Conservation (phyloP, 2,797 vertebrate species). For the Sebastes glaucus region DNA sequence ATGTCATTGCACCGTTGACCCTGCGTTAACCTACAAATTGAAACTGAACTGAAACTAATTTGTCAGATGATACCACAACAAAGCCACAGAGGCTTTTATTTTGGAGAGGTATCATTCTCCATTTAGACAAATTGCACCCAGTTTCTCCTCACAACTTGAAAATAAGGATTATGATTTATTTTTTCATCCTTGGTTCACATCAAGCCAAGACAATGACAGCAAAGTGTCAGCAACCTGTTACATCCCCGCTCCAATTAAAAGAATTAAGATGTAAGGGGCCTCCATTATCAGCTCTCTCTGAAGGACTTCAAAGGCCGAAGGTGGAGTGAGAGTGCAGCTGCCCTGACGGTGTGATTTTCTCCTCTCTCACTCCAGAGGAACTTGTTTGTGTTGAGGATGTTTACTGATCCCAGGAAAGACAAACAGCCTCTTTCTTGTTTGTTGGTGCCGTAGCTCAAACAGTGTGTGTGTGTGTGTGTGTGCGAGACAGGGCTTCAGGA, state of each 20-base stretch:
- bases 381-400: constrained; percentile 86
- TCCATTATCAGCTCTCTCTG: constrained; percentile 80
- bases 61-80: not conserved
- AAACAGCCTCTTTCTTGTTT: constrained; percentile 82
- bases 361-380: constrained; percentile 76
- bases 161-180: not conserved
- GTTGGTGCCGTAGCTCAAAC: constrained; percentile 75
- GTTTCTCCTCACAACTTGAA: not conserved
- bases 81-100: not conserved
- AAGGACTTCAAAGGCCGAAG: constrained; percentile 80
- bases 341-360: constrained; percentile 82
- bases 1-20: too few relatives aligned
- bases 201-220: constrained; percentile 23
- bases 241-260: constrained; percentile 76
- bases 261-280: constrained; percentile 77
- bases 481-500: constrained; percentile 49
- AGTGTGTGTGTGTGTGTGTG: constrained; percentile 48
- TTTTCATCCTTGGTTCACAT: constrained; percentile 13
- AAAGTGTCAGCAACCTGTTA: constrained; percentile 62
- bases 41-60: too few relatives aligned
- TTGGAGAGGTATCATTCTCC: not conserved
- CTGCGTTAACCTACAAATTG: too few relatives aligned
- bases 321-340: constrained; percentile 85
- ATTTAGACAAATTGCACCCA: not conserved
- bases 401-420: constrained; percentile 86